Base-by-base conservation (phyloP, 2,113 vertebrate species). In the Mastomys coucha region DNA sequence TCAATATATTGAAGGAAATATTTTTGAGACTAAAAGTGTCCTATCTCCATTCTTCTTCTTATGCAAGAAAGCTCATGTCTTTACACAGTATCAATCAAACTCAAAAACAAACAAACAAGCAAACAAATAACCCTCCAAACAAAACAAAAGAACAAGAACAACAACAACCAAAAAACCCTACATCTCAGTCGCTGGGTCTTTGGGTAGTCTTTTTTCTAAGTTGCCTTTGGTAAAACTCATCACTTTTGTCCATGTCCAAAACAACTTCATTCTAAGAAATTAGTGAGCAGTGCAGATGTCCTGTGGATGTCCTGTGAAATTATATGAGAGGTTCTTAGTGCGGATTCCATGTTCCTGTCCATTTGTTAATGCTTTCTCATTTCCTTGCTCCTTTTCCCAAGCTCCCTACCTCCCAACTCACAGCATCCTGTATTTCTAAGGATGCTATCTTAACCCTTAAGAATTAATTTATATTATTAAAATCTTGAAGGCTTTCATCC, bases 21-120 rank as follows among this genome's bases (percentile, higher is more conserved):
- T 63, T 75, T 87, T 75, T 31, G 51, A 73, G 9, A 86, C 67
- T 67, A 58, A 95, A 89, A 67, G 91, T 49, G 42, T 85, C 26
- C 10, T 60, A 60, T 91, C 7, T 1, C 39, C 72, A 2, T 6
- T 39, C 22, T 89, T 53, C 22, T 85, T 65, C 28, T 88, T 60
- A 56, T 36, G 2, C 31, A 80, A 45, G 72, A 86, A 51, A n/a
- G 63, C 9, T 78, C n/a, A 53, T n/a, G 69, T 85, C 88, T 92
- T 94, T 33, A 26, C 45, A 39, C 0, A n/a, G 39, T 6, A 60
- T 49, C 24, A 77, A 72, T 76, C 53, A 65, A 65, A 31, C 26
- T 65, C 33, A 33, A 22, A 78, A 53, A 24, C 22, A 63, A 63
- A 24, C 60, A 63, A 26, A 26, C 24, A 63, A 63, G 24, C 24